These are phyloP conservation scores for Pachliopta kotzebuea DNA, from an alignment of 2,888 invertebrate species.

Conservation along the genomic window DNA sequence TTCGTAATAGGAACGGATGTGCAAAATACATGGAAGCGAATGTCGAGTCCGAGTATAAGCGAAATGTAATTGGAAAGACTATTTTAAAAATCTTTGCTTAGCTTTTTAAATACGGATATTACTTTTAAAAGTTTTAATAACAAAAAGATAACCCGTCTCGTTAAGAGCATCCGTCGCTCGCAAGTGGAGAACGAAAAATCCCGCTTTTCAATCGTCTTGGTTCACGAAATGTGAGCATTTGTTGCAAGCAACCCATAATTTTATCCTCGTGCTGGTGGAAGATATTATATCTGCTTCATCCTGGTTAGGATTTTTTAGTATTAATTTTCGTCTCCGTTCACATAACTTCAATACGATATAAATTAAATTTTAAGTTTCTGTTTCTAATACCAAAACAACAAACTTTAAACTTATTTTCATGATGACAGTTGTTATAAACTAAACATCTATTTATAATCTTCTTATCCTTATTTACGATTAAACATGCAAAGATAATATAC, in stretches of 20 bases:
- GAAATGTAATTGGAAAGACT: too few species aligned
- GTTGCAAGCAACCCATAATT: not conserved
- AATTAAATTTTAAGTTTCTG: too few species aligned
- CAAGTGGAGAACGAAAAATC: not conserved
- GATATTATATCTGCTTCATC: not conserved
- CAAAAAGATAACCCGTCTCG: not conserved
- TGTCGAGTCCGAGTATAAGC: too few species aligned
- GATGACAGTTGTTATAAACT: too few species aligned
- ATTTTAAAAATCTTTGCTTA: not conserved
- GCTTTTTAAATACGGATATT: not conserved
- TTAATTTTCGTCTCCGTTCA: not conserved
- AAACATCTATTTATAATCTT: too few species aligned
- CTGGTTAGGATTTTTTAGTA: not conserved
- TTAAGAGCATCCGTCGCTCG: not conserved
- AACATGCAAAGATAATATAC: too few species aligned
- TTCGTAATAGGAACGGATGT: too few species aligned
- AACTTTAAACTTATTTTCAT: too few species aligned
- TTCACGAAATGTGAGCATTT: not conserved
- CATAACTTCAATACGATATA: not conserved
- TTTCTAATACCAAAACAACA: too few species aligned
- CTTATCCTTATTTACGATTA: too few species aligned
- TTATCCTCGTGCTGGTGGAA: too few species aligned
- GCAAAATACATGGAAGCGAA: too few species aligned
- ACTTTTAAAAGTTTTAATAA: not conserved
- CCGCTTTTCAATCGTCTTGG: not conserved